Base-by-base conservation (phyloP, 2,113 vertebrate species). In the Oxygymnocypris stewartii region DNA sequence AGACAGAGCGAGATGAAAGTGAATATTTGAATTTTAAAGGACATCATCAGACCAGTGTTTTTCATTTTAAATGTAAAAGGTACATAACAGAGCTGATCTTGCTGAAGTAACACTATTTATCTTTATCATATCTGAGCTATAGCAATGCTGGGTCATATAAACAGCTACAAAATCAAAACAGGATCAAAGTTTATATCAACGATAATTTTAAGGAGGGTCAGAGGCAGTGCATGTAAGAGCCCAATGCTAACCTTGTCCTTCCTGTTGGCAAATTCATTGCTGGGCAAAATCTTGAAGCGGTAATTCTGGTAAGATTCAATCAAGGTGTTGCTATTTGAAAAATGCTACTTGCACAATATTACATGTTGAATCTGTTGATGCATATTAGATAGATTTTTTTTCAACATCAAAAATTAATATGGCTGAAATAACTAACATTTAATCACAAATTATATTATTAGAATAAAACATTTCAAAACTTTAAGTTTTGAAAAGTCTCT, bases 211-310 rank as follows among this genome's bases (percentile, higher is more conserved):
- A 86, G 85, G 37, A 75, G n/a, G 61, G 49, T 69, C 79, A 47
- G 86, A 86, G 84, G 51, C 89, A 91, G 78, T 93, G 93, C 84
- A 91, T 84, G 85, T 84, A 82, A 85, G 23, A 83, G 20, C n/a
- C 89, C 96, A 97, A 97, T 96, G 93, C 95, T 96, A 97, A 95
- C 95, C 95, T 96, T 96, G 93, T 95, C 93, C 88, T 90, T 89
- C 57, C 85, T 85, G 87, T n/a, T 61, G 79, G 84, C 65, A 79
- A 37, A 89, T n/a, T 71, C 51, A 75, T 44, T 57, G 25, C n/a
- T 1, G 14, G 35, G 16, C 14, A 11, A 20, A 61, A 37, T n/a
- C 12, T 59, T 57, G 31, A 54, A 61, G 42, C 7, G 57, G 18
- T 12, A 9, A 47, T n/a, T 76, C 25, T 57, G 6, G 49, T 35